These are phyloP conservation scores for Melieria crassipennis DNA, from an alignment of 2,888 invertebrate genomes.

Conservation along the genomic window DNA sequence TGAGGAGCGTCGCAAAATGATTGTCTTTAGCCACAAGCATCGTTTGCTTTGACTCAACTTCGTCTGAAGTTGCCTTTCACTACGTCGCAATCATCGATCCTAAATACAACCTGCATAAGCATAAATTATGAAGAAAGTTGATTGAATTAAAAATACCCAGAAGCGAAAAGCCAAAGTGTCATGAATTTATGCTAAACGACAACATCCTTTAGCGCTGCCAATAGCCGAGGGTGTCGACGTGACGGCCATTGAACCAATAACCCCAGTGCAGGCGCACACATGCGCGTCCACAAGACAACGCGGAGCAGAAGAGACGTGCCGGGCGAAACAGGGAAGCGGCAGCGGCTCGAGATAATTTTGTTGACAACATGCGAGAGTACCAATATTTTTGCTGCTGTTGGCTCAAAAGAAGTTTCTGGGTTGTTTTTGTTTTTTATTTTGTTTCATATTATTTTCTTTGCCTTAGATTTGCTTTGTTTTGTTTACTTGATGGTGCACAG, in stretches of 20 bases:
- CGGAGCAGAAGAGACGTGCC: constrained; percentile 8
- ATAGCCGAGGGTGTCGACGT: constrained; percentile 34
- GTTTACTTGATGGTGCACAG: constrained; percentile 15
- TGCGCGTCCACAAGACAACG: background rate
- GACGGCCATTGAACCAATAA: constrained; percentile 51
- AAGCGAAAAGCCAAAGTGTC: constrained; percentile 49
- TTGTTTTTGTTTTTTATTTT: constrained; percentile 12
- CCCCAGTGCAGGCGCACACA: constrained; percentile 30
- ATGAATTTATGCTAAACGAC: constrained; percentile 51
- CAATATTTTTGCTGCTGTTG: constrained; percentile 37
- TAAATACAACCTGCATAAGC: too few species aligned
- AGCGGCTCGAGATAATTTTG: constrained; percentile 17
- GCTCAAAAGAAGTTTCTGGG: constrained; percentile 31
- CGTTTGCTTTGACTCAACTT: too few species aligned
- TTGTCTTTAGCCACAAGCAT: too few species aligned
- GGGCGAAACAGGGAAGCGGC: constrained; percentile 5
- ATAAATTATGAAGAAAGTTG: background rate
- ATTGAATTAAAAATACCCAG: constrained; percentile 10
- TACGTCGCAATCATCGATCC: too few species aligned
- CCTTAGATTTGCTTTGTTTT: constrained; percentile 41
- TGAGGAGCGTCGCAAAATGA: too few species aligned
- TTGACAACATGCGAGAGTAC: constrained; percentile 48
- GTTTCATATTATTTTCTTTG: too few species aligned
- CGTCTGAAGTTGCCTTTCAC: too few species aligned
- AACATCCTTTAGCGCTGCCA: background rate